phyloP scores from a whole-genome alignment of 2,113 vertebrate species.

The Platysternon megacephalum region DNA sequence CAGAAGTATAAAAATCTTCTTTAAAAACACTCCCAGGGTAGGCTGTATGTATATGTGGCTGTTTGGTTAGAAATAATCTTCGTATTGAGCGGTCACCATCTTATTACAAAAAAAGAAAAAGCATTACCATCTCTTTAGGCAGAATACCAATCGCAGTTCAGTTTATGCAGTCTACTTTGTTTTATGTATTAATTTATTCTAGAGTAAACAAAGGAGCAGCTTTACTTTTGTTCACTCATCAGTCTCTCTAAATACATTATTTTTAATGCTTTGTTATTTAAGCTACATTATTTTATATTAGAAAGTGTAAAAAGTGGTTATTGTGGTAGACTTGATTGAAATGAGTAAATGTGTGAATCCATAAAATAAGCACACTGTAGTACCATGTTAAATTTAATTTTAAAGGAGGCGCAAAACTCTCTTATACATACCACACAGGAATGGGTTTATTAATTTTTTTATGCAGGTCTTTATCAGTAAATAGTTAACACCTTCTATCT shows the following conservation, averaged over 20 bases:
- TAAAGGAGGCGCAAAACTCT: background rate
- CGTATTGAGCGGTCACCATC: slow-evolving; percentile 54
- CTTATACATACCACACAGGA: background rate
- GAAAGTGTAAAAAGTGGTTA: background rate
- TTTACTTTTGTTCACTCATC: background rate
- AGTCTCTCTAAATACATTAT: background rate
- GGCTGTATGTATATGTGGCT: slow-evolving; percentile 60
- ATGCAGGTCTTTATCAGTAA: background rate
- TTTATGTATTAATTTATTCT: background rate
- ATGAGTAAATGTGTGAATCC: background rate
- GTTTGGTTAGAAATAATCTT: slow-evolving; percentile 77
- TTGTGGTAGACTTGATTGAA: background rate
- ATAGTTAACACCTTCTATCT: background rate
- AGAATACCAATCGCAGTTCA: background rate
- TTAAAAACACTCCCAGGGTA: slow-evolving; percentile 72
- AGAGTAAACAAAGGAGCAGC: background rate
- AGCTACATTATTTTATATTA: background rate
- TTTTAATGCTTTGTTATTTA: background rate
- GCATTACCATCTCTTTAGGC: background rate
- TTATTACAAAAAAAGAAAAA: background rate
- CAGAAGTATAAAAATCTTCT: slow-evolving; percentile 82
- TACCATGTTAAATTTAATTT: background rate
- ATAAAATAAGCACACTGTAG: background rate
- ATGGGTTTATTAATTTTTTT: background rate
- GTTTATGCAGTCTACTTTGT: background rate